Evolutionary conservation across 2,888 invertebrate genomes (phyloP).

Genomic region (Eristalis arbustorum): DNA sequence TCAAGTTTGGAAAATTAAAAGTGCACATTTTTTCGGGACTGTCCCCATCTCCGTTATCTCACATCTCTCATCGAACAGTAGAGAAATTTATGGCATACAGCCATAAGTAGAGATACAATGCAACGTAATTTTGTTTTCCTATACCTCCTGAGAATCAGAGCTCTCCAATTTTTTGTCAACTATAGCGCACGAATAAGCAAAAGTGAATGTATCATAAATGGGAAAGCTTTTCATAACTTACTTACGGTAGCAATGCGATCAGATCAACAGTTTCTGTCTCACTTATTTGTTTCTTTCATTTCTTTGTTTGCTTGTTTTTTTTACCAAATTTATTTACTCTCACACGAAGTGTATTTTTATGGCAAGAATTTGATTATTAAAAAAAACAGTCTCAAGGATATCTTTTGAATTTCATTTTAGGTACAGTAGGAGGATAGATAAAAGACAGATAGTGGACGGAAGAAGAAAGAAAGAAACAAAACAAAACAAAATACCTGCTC

Average conservation of each 20-base stretch:
- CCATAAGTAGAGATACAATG: no score
- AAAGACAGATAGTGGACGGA: neutral
- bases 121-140: no score
- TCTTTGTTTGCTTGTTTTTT: neutral
- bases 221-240: conserved; percentile 9
- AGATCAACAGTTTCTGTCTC: neutral
- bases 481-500: conserved; percentile 80
- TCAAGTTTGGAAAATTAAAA: no score
- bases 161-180: neutral
- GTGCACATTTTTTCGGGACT: no score
- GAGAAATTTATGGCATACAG: no score
- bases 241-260: conserved; percentile 13
- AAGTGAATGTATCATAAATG: neutral
- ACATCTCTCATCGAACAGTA: no score
- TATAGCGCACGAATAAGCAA: conserved; percentile 21
- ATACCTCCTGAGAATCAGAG: no score
- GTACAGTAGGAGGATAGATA: neutral
- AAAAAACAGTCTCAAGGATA: neutral
- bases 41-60: no score
- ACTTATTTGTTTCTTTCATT: neutral
- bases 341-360: neutral
- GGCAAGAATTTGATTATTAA: neutral
- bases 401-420: conserved; percentile 2
- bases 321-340: conserved; percentile 21
- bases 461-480: conserved; percentile 40